phyloP scores from a whole-genome alignment of 2,888 invertebrate genomes.

The Carabus problematicus region DNA sequence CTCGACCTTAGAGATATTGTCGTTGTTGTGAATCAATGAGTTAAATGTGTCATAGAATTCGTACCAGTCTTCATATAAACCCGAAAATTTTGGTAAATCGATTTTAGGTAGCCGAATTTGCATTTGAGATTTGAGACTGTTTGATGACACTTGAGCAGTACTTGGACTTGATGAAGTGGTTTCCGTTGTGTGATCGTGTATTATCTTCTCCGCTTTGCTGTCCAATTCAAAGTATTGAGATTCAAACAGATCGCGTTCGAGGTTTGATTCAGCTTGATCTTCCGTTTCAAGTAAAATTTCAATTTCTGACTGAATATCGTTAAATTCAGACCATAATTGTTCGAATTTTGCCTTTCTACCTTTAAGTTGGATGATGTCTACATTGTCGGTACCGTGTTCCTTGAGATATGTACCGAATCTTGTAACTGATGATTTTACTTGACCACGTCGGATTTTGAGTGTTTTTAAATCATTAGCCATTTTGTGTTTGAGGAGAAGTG shows the following conservation, averaged over 20 bases:
- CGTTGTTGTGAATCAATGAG: slow-evolving; percentile 43
- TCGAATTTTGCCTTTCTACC: slow-evolving; percentile 2
- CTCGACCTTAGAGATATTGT: slow-evolving; percentile 35
- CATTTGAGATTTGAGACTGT: no score
- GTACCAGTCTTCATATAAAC: slow-evolving; percentile 44
- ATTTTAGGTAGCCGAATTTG: no score
- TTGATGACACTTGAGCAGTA: no score
- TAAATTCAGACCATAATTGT: neutral
- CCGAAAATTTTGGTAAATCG: slow-evolving; percentile 44
- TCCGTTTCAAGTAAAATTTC: slow-evolving; percentile 3
- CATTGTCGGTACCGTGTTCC: neutral
- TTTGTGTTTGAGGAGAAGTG: neutral
- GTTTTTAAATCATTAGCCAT: neutral
- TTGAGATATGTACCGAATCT: neutral
- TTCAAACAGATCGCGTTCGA: slow-evolving; percentile 7
- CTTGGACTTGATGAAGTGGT: neutral
- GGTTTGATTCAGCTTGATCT: neutral
- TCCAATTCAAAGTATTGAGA: slow-evolving; percentile 6
- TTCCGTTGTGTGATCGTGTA: neutral
- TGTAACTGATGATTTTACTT: slow-evolving; percentile 8
- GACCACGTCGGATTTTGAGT: neutral
- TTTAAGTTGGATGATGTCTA: neutral
- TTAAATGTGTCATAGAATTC: slow-evolving; percentile 44
- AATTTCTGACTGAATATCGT: slow-evolving; percentile 4
- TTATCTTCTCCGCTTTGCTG: slow-evolving; percentile 1